These are phyloP conservation scores for Pholis gunnellus DNA, from an alignment of 2,113 vertebrate species.

Conservation along the genomic window DNA sequence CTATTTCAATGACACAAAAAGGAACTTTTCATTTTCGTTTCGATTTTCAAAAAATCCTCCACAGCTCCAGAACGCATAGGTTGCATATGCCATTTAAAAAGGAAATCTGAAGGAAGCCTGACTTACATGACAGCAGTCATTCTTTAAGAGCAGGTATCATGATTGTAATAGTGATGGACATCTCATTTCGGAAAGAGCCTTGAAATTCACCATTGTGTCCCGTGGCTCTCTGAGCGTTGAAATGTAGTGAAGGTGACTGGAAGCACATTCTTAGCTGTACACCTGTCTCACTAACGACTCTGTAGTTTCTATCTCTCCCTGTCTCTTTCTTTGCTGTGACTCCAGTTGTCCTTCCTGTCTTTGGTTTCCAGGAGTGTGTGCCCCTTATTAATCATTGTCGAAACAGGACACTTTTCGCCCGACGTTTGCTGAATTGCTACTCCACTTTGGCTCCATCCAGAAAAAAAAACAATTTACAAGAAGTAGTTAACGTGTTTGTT, in stretches of 20 bases:
- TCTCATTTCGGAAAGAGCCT: conserved; percentile 47
- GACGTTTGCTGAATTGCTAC: conserved; percentile 23
- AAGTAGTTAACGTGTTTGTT: background rate
- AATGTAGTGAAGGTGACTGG: conserved; percentile 50
- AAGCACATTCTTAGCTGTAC: conserved; percentile 32
- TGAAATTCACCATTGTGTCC: background rate
- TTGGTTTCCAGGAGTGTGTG: conserved; percentile 18
- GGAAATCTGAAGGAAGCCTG: background rate
- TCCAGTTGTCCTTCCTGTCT: conserved; percentile 28
- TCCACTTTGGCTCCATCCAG: conserved; percentile 15
- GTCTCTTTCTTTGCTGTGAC: conserved; percentile 16
- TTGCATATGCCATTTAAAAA: background rate
- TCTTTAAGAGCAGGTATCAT: conserved; percentile 21
- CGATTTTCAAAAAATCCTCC: background rate
- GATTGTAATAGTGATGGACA: conserved; percentile 43
- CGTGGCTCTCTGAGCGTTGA: conserved; percentile 17
- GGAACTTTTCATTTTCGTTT: background rate
- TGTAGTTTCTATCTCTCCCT: conserved; percentile 8
- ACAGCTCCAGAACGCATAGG: background rate
- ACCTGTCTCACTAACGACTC: conserved; percentile 40
- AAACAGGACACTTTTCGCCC: conserved; percentile 21
- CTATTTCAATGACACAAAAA: background rate
- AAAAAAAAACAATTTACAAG: background rate
- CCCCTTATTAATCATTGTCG: conserved; percentile 23
- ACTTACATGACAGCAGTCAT: conserved; percentile 1